Percentiles rank a stretch among this genome's conserved stretches.
These are phyloP conservation scores for Melanotaenia trifasciata DNA, from an alignment of 2,797 vertebrate genomes.

Conservation along the genomic window DNA sequence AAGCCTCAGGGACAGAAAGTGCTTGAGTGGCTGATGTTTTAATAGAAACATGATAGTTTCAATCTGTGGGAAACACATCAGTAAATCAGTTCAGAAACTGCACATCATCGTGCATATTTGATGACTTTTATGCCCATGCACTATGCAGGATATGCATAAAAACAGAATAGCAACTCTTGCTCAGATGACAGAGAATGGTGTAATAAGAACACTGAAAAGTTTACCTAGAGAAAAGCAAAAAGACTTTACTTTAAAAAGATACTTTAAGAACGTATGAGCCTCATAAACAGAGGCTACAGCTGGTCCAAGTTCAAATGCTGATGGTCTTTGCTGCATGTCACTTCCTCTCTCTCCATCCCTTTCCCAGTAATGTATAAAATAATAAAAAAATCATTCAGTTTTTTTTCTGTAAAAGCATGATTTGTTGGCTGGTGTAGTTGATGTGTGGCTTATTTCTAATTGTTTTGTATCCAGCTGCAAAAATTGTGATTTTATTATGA, in stretches of 20 bases:
- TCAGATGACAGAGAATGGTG: too few relatives aligned
- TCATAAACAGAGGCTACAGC: too few relatives aligned
- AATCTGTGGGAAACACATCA: background rate
- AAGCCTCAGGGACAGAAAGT: background rate
- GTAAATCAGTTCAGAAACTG: too few relatives aligned
- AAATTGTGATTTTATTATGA: background rate
- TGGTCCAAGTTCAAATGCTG: too few relatives aligned
- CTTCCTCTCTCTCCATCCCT: too few relatives aligned
- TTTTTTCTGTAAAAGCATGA: background rate
- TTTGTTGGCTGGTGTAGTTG: background rate
- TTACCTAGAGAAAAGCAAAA: too few relatives aligned
- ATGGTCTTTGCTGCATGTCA: too few relatives aligned
- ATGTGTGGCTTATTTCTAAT: background rate
- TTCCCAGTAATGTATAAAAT: too few relatives aligned
- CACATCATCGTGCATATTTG: background rate
- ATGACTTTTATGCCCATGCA: background rate
- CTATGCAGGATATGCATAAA: background rate
- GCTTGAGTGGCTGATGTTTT: background rate
- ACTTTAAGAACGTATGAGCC: too few relatives aligned
- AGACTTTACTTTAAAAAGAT: too few relatives aligned
- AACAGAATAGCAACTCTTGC: too few relatives aligned
- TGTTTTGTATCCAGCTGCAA: background rate
- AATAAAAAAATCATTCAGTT: background rate
- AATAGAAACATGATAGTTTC: background rate
- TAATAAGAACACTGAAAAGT: too few relatives aligned